Conservation (phyloP, 2,888 invertebrate species). For the Willowsia nigromaculata region DNA sequence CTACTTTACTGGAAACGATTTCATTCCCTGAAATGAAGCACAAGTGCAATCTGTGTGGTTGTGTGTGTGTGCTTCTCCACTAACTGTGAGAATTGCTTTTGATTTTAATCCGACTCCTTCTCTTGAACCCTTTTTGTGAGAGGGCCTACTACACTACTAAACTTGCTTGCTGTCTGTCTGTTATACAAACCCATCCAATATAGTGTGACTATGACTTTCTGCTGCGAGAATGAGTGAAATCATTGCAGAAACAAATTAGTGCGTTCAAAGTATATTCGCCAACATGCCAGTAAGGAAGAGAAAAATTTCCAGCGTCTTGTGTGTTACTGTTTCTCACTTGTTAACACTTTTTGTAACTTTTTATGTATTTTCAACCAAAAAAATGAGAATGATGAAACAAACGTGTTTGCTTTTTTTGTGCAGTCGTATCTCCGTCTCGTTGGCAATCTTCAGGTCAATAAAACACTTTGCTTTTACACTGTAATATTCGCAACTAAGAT, state of each 20-base stretch:
- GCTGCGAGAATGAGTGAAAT: neutral
- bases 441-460: neutral
- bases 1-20: neutral
- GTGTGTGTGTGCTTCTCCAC: neutral
- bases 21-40: neutral
- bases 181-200: no score
- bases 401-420: neutral
- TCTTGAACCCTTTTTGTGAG: neutral
- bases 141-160: neutral
- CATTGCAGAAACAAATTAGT: constrained; percentile 30
- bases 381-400: neutral
- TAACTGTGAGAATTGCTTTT: constrained; percentile 8
- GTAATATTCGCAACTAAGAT: no score
- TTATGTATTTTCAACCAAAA: neutral
- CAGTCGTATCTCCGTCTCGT: neutral
- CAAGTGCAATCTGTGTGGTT: neutral
- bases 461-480: neutral
- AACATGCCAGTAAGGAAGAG: neutral
- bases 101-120: constrained; percentile 1
- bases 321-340: neutral
- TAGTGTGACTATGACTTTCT: no score
- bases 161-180: neutral
- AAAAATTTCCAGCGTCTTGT: neutral
- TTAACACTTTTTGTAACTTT: constrained; percentile 17
- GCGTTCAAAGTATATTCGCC: neutral